A percentile compares a stretch with the other conserved stretches of the same genome.
Evolutionary conservation across 2,113 vertebrate species (phyloP).

Genomic region (Nycticryphes semicollaris): DNA sequence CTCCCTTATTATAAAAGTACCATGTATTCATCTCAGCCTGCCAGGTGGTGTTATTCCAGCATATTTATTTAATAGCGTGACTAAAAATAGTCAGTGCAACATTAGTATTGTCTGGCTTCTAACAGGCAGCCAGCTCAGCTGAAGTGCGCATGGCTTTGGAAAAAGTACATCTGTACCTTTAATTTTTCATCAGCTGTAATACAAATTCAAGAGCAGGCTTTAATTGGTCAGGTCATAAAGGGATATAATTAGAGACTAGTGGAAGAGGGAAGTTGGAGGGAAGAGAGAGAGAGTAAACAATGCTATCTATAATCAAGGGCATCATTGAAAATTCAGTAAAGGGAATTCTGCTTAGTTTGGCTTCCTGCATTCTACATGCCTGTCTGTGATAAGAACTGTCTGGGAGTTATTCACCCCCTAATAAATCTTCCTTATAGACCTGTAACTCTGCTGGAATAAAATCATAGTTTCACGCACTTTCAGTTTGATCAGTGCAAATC

Average conservation of each 20-base stretch:
- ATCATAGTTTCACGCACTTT: slow-evolving; percentile 25
- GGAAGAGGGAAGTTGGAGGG: slow-evolving; percentile 40
- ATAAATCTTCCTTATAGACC: slow-evolving; percentile 62
- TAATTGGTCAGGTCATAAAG: slow-evolving; percentile 62
- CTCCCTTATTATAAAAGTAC: slow-evolving; percentile 21
- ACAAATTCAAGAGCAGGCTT: slow-evolving; percentile 60
- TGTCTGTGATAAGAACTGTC: slow-evolving; percentile 64
- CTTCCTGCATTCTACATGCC: slow-evolving; percentile 59
- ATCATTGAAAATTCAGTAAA: slow-evolving; percentile 70
- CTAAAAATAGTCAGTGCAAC: slow-evolving; percentile 54
- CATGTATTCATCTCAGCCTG: slow-evolving; percentile 34
- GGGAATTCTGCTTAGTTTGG: slow-evolving; percentile 63
- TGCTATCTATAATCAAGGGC: slow-evolving; percentile 71
- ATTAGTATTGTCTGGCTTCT: slow-evolving; percentile 52
- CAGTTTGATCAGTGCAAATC: slow-evolving; percentile 41
- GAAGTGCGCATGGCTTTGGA: neutral
- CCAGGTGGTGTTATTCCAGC: slow-evolving; percentile 54
- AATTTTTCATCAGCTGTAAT: slow-evolving; percentile 67
- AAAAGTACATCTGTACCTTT: slow-evolving; percentile 58
- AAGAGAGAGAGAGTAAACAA: slow-evolving; percentile 62
- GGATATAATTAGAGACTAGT: slow-evolving; percentile 66
- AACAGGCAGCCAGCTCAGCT: slow-evolving; percentile 17
- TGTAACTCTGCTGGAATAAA: slow-evolving; percentile 14
- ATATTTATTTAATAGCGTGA: slow-evolving; percentile 22
- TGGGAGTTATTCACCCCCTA: slow-evolving; percentile 61